phyloP scores from a whole-genome alignment of 2,888 invertebrate species.

The Dasysyrphus tricinctus region DNA sequence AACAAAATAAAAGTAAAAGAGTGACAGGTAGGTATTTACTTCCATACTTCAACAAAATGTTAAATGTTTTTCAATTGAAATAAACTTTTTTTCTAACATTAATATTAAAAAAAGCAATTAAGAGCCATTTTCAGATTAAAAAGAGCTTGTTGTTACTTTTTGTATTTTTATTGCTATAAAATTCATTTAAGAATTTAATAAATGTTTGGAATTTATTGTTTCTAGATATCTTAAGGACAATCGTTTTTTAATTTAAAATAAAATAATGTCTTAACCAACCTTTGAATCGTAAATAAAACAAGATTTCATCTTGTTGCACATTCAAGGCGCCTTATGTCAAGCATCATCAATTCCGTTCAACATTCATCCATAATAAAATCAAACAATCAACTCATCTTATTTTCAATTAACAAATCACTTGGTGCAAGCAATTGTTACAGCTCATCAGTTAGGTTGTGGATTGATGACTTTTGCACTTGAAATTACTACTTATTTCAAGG shows the following conservation, averaged over 20 bases:
- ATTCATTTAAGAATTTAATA: not conserved
- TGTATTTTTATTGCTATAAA: not conserved
- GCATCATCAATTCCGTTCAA: conserved; percentile 14
- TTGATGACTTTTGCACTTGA: conserved; percentile 67
- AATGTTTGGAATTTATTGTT: not conserved
- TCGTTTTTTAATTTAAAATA: not conserved
- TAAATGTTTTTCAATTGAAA: no score
- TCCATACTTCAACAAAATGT: no score
- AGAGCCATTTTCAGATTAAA: no score
- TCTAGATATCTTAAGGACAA: not conserved
- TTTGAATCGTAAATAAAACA: conserved; percentile 13
- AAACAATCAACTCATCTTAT: conserved; percentile 43
- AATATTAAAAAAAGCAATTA: no score
- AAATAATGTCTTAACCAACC: conserved; percentile 5
- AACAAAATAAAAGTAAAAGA: no score
- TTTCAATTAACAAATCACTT: conserved; percentile 46
- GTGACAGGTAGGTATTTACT: no score
- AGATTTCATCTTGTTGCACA: conserved; percentile 13
- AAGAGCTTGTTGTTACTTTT: no score
- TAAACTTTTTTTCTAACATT: no score
- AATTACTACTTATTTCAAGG: conserved; percentile 31
- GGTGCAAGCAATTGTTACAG: conserved; percentile 16
- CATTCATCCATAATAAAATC: conserved; percentile 45
- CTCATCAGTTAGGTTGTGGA: conserved; percentile 9
- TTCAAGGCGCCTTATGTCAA: conserved; percentile 34